Evolutionary conservation across 2,797 vertebrate genomes (phyloP), one percentile per base, ranked within the genome.

Genomic region (Oryzias dopingdopingensis): DNA sequence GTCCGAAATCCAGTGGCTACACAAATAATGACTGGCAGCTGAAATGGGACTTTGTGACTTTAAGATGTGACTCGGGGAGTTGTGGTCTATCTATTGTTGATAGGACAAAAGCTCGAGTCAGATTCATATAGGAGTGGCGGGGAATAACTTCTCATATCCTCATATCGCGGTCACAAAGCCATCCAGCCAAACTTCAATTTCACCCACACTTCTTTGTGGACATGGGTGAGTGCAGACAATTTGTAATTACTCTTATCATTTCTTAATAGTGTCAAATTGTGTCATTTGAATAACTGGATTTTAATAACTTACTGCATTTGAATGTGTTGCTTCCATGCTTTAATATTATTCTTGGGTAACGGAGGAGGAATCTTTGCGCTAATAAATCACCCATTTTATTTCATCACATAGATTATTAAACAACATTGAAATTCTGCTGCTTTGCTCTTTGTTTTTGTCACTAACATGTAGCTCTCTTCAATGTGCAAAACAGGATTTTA

Each of bases 81-180:
- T 68, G 81, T 86, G 89, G 84, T 91, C 88, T 90, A 90, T 92
- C 90, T 90, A 92, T 93, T 93, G 92, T 93, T 90, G 86, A 85
- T 85, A 85, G 90, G 83, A 93, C 91, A 92, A 91, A 91, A 91
- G 90, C 83, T 62, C 60, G 69, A 91, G 86, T 92, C 90, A 92
- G 88, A 91, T 91, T 91, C 88, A 91, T 93, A 92, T 90, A 92
- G 86, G 90, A 86, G 88, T 85, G 85, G 86, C 67, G 81, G 82
- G 83, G 89, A 91, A 90, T 89, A 89, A 88, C 88, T 87, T 86
- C 87, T 90, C 91, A 90, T 88, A 92, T 89, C 89, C 86, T 81
- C 90, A 92, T 90, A 91, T 88, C 90, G 90, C 74, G 86, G 82
- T 83, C 85, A 83, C 84, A 85, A 87, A 86, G 87, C 77, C 74